phyloP scores from a whole-genome alignment of 1,140 invertebrate genomes.

The Ips typographus region DNA sequence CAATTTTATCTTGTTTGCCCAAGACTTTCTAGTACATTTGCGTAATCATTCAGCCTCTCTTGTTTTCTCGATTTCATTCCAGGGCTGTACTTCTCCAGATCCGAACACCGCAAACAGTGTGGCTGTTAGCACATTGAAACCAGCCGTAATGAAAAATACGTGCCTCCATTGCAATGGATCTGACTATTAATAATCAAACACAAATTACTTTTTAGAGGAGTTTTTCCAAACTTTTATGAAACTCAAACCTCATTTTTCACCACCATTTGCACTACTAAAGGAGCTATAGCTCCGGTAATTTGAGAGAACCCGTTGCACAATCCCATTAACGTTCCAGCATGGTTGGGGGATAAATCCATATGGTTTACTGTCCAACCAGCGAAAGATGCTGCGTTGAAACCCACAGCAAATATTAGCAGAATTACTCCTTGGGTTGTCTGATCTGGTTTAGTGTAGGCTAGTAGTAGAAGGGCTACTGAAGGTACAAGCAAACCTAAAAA shows the following conservation, averaged over 20 bases:
- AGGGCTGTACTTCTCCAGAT: conserved; percentile 34
- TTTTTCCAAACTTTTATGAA: conserved; percentile 33
- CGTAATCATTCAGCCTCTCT: not conserved
- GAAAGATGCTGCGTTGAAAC: conserved; percentile 71
- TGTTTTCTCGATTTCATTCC: conserved; percentile 16
- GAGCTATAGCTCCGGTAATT: conserved; percentile 68
- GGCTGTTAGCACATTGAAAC: conserved; percentile 19
- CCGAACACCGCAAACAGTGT: conserved; percentile 30
- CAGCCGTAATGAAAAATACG: conserved; percentile 30
- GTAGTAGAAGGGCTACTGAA: conserved; percentile 60
- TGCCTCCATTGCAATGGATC: conserved; percentile 32
- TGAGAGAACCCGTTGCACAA: conserved; percentile 77
- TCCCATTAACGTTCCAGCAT: conserved; percentile 72
- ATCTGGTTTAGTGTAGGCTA: conserved; percentile 60
- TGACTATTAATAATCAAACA: conserved; percentile 14
- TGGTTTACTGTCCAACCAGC: conserved; percentile 70
- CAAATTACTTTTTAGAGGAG: not conserved
- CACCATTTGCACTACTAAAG: conserved; percentile 64
- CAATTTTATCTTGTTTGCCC: too few species aligned
- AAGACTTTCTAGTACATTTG: too few species aligned
- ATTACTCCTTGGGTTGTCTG: conserved; percentile 56
- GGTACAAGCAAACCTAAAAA: conserved; percentile 59
- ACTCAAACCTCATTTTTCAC: conserved; percentile 60
- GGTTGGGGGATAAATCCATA: conserved; percentile 71
- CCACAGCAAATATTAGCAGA: conserved; percentile 68